These are phyloP conservation scores for Sebastes variabilis DNA, from an alignment of 2,797 vertebrate genomes.

Conservation along the genomic window DNA sequence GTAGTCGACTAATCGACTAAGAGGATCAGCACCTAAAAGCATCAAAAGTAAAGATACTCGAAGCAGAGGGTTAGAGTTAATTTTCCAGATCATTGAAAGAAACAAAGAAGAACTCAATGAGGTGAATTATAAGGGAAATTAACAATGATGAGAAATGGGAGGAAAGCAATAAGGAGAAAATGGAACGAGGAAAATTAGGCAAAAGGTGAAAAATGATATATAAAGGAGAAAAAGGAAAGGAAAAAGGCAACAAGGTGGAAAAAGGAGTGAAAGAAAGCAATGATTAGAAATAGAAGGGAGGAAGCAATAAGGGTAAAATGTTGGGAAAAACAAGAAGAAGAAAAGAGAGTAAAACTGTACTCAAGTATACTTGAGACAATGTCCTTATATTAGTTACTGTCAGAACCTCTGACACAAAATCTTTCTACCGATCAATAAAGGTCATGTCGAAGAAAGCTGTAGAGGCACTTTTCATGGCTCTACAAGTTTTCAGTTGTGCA, in stretches of 20 bases:
- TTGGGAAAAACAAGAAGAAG: not conserved
- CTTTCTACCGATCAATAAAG: not conserved
- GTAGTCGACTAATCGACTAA: no score
- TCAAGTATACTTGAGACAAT: not conserved
- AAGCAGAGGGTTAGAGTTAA: not conserved
- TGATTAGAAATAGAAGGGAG: not conserved
- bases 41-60: not conserved
- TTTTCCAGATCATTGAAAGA: not conserved
- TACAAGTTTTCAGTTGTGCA: not conserved
- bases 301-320: not conserved
- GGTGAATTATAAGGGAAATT: not conserved
- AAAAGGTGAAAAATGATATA: not conserved
- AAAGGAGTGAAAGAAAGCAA: not conserved
- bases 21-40: fast-evolving
- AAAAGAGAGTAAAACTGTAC: not conserved
- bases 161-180: not conserved
- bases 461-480: not conserved
- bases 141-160: not conserved
- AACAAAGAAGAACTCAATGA: not conserved
- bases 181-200: not conserved
- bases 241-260: not conserved
- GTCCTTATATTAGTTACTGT: not conserved
- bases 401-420: not conserved
- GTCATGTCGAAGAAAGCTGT: not conserved
- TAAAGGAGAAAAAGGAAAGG: not conserved